A percentile compares a stretch with the other conserved stretches of the same genome.
These are phyloP conservation scores for Rachycentron canadum DNA, from an alignment of 2,797 vertebrate genomes.

Conservation along the genomic window DNA sequence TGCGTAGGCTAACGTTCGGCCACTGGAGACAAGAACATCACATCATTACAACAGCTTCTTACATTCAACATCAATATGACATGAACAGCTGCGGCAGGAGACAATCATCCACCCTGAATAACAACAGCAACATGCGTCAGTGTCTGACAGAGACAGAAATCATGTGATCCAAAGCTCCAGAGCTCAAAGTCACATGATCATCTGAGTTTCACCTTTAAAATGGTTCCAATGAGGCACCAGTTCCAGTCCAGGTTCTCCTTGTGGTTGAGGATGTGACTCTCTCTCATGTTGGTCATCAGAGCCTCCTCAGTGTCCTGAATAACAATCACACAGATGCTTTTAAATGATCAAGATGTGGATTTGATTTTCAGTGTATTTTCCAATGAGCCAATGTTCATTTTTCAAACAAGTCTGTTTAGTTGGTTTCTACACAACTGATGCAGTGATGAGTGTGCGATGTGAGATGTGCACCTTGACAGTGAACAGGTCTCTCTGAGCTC, in stretches of 20 bases:
- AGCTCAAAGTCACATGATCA: neutral
- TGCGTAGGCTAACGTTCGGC: neutral
- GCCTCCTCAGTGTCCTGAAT: neutral
- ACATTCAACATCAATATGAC: neutral
- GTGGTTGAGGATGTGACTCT: slow-evolving; percentile 89
- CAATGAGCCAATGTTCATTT: no score
- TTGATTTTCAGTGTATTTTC: no score
- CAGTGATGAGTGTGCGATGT: no score
- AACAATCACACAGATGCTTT: neutral
- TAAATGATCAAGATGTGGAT: no score
- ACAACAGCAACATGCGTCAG: neutral
- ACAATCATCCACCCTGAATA: neutral
- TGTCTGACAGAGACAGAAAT: neutral
- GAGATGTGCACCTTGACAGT: neutral
- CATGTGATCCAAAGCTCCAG: neutral
- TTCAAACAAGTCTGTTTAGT: no score
- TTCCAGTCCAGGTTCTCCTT: slow-evolving; percentile 92
- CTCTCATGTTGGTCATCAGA: neutral
- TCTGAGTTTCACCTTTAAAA: neutral
- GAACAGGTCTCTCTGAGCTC: neutral
- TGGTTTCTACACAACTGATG: no score
- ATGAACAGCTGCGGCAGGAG: neutral
- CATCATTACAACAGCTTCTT: neutral
- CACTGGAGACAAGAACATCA: neutral
- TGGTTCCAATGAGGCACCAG: slow-evolving; percentile 87